A percentile compares a stretch with the other conserved stretches of the same genome.
phyloP scores from a whole-genome alignment of 1,140 invertebrate genomes.

The Heliothis virescens region DNA sequence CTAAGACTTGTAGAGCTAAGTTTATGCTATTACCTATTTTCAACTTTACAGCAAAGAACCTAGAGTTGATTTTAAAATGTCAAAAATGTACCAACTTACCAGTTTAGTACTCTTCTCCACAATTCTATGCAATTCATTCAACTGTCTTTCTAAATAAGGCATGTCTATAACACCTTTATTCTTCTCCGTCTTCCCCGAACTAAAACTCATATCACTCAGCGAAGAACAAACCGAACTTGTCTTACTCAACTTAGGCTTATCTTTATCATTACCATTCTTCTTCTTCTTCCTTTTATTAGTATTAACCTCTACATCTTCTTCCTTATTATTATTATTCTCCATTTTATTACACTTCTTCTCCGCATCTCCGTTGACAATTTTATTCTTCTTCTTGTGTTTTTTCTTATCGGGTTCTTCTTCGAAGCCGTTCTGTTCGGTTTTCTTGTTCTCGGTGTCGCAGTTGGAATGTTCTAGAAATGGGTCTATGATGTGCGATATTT shows the following conservation, averaged over 20 bases:
- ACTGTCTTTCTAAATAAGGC: conserved; percentile 65
- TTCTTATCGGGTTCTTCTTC: conserved; percentile 56
- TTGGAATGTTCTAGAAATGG: conserved; percentile 50
- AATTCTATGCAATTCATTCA: conserved; percentile 74
- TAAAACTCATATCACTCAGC: conserved; percentile 63
- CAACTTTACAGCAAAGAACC: no score
- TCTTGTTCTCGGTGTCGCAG: conserved; percentile 45
- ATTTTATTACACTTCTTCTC: conserved; percentile 44
- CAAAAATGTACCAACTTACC: conserved; percentile 55
- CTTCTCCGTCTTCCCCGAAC: conserved; percentile 61
- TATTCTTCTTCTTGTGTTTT: conserved; percentile 55
- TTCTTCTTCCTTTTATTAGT: conserved; percentile 64
- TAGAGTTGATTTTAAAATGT: no score
- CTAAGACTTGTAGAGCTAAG: no score
- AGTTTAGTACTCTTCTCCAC: conserved; percentile 68
- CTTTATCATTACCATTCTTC: conserved; percentile 59
- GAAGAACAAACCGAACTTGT: conserved; percentile 73
- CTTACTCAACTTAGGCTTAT: conserved; percentile 63
- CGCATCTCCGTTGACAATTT: conserved; percentile 56
- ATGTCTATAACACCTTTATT: conserved; percentile 59
- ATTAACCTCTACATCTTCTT: conserved; percentile 50
- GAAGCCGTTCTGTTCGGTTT: conserved; percentile 46
- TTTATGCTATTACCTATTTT: no score
- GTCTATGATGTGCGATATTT: conserved; percentile 63
- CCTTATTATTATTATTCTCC: conserved; percentile 38